These are phyloP conservation scores for Ctenochaetus hawaiiensis DNA, from an alignment of 2,797 vertebrate species.

Conservation along the genomic window DNA sequence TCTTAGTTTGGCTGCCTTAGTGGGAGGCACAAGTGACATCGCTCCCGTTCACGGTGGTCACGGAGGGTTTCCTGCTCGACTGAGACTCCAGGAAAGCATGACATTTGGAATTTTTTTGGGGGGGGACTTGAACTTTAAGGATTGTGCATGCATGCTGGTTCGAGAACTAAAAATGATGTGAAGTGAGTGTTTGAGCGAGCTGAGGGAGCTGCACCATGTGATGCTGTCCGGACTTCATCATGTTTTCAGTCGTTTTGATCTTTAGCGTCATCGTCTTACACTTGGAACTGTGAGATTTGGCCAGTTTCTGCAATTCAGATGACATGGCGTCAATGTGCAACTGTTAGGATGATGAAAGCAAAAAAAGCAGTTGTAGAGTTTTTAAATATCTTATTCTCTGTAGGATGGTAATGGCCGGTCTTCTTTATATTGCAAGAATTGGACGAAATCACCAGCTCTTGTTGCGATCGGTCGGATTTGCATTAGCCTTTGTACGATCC, in stretches of 20 bases:
- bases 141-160: conserved; percentile 65
- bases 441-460: conserved; percentile 8
- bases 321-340: neutral
- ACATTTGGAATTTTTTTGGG: conserved; percentile 67
- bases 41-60: conserved; percentile 50
- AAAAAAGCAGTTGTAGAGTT: neutral
- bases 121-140: conserved; percentile 74
- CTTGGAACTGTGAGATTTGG: conserved; percentile 10
- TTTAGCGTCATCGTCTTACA: conserved; percentile 22
- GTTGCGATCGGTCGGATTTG: conserved; percentile 21
- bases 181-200: conserved; percentile 51
- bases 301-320: neutral
- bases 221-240: conserved; percentile 44
- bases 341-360: neutral
- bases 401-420: neutral
- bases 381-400: neutral
- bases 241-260: conserved; percentile 42
- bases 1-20: conserved; percentile 50
- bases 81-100: conserved; percentile 62
- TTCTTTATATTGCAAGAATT: neutral
- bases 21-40: conserved; percentile 58
- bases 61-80: conserved; percentile 56
- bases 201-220: conserved; percentile 34
- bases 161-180: conserved; percentile 71
- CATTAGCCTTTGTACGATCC: conserved; percentile 10